Evolutionary conservation across 2,113 vertebrate species (phyloP).

Genomic region (Seriola aureovittata): DNA sequence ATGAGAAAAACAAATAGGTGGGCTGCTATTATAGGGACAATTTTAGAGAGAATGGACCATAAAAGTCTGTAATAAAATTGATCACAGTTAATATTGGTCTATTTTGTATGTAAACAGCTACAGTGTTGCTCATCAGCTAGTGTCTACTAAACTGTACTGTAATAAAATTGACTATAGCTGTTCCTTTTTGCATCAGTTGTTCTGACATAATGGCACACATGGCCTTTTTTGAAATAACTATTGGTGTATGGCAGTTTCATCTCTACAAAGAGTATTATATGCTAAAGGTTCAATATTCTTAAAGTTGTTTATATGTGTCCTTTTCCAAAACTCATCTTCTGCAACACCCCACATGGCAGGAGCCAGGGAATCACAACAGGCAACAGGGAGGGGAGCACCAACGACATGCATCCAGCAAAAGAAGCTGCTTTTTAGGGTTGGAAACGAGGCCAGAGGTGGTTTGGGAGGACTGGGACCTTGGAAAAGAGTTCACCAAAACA

Average conservation of each 20-base stretch:
- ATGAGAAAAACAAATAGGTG: not conserved
- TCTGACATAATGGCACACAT: not conserved
- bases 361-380: conserved; percentile 36
- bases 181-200: not conserved
- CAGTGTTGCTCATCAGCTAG: not conserved
- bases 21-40: not conserved
- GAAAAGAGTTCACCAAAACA: conserved; percentile 86
- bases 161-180: not conserved
- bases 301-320: not conserved
- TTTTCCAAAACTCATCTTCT: conserved; percentile 3
- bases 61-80: not conserved
- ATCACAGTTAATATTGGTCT: not conserved
- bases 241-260: not conserved
- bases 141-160: not conserved
- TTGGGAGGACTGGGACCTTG: conserved; percentile 91
- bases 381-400: conserved; percentile 26
- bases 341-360: not conserved
- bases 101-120: not conserved
- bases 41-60: not conserved
- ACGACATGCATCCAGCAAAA: conserved; percentile 73
- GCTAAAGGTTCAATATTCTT: not conserved
- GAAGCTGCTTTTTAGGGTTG: conserved; percentile 86
- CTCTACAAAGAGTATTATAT: not conserved
- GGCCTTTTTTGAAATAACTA: not conserved
- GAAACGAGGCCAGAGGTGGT: conserved; percentile 86